Evolutionary conservation across 2,888 invertebrate species (phyloP).

Genomic region (Venustoraphidia nigricollis): DNA sequence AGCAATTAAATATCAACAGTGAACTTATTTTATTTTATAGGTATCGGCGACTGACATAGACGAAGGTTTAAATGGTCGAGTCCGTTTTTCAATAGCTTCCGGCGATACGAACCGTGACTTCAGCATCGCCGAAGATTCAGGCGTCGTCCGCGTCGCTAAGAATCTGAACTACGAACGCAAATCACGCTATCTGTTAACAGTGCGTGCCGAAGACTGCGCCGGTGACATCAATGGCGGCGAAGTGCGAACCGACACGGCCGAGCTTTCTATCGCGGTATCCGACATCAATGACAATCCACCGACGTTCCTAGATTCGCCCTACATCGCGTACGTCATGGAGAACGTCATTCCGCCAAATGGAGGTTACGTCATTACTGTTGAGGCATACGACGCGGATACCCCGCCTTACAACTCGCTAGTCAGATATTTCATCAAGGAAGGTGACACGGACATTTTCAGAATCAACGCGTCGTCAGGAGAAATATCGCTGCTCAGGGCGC

Average conservation of each 20-base stretch:
- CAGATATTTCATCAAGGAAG: constrained; percentile 85
- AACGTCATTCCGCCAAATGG: constrained; percentile 68
- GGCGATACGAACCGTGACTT: constrained; percentile 88
- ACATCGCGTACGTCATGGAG: constrained; percentile 86
- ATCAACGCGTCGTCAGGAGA: constrained; percentile 87
- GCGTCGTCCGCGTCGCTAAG: constrained; percentile 80
- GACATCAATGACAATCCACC: constrained; percentile 93
- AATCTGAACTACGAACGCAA: constrained; percentile 87
- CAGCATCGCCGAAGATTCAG: constrained; percentile 82
- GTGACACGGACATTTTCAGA: constrained; percentile 78
- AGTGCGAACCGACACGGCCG: constrained; percentile 58
- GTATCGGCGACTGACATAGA: constrained; percentile 82
- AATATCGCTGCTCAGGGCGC: constrained; percentile 64
- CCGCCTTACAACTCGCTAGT: constrained; percentile 82
- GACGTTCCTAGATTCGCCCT: constrained; percentile 87
- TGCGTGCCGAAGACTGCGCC: constrained; percentile 80
- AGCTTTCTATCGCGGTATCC: constrained; percentile 67
- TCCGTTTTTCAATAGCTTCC: constrained; percentile 74
- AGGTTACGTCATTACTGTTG: constrained; percentile 68
- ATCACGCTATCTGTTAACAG: constrained; percentile 64
- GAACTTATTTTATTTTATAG: constrained; percentile 24
- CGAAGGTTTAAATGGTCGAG: constrained; percentile 78
- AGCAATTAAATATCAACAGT: neutral
- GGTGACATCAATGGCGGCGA: constrained; percentile 41
- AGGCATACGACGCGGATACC: constrained; percentile 82